phyloP scores from a whole-genome alignment of 2,888 invertebrate genomes.

The Cephus runcator region DNA sequence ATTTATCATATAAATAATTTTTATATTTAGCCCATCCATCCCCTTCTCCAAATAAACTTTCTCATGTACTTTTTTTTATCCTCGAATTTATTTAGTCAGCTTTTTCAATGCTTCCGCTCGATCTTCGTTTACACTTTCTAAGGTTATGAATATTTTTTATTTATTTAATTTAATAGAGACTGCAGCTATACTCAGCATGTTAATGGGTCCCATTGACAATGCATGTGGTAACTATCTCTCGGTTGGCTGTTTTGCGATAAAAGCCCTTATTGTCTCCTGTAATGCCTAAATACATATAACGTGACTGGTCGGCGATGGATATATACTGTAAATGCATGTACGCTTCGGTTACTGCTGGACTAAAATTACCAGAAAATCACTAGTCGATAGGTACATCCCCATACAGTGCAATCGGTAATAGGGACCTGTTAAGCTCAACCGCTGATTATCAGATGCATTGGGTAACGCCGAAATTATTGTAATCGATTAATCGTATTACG shows the following conservation, averaged over 20 bases:
- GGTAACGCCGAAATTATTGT: background rate
- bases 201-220: background rate
- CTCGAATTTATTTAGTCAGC: fast-evolving
- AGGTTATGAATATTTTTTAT: background rate
- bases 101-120: background rate
- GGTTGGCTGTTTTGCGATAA: background rate
- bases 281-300: background rate
- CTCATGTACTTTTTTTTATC: no score
- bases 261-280: background rate
- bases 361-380: background rate
- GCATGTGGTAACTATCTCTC: background rate
- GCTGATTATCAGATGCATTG: background rate
- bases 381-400: background rate
- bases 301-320: background rate
- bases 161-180: background rate
- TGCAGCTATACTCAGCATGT: background rate
- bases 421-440: background rate
- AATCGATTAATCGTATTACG: background rate
- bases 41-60: no score
- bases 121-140: background rate
- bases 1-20: background rate
- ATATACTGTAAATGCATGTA: background rate
- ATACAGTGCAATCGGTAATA: background rate
- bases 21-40: background rate
- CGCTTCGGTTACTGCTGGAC: background rate